Conservation (phyloP, 2,113 vertebrate genomes). For the Hiodon alosoides region DNA sequence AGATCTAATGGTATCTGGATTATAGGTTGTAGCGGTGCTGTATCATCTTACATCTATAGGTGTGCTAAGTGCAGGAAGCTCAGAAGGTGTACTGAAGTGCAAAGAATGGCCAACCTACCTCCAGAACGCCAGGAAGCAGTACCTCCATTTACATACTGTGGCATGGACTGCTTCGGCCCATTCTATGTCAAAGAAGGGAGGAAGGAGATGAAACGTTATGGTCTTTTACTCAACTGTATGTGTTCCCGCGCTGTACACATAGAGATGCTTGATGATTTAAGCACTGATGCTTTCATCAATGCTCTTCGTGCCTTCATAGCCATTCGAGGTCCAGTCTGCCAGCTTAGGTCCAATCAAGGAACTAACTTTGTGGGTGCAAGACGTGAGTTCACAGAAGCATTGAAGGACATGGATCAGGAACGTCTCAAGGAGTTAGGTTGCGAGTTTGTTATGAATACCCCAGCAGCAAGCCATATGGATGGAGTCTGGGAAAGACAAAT, state of each 20-base stretch:
- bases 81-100: constrained; percentile 12
- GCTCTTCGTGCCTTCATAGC: constrained; percentile 26
- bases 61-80: constrained; percentile 18
- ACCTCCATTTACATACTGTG: constrained; percentile 18
- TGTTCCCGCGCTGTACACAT: constrained; percentile 27
- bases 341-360: constrained; percentile 26
- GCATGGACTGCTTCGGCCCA: constrained; percentile 24
- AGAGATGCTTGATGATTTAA: constrained; percentile 28
- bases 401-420: constrained; percentile 31
- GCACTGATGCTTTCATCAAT: constrained; percentile 31
- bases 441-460: constrained; percentile 32
- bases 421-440: constrained; percentile 23
- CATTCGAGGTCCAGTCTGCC: constrained; percentile 19
- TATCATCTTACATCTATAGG: constrained; percentile 9
- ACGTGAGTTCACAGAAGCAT: constrained; percentile 17
- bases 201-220: constrained; percentile 21
- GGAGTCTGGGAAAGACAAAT: constrained; percentile 33
- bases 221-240: constrained; percentile 22
- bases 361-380: constrained; percentile 35
- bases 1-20: constrained; percentile 19
- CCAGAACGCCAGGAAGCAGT: not conserved
- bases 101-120: constrained; percentile 14
- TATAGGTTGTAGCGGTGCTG: constrained; percentile 10
- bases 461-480: constrained; percentile 29
- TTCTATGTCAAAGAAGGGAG: constrained; percentile 16